phyloP scores from a whole-genome alignment of 2,113 vertebrate genomes.

The Acanthisitta chloris region DNA sequence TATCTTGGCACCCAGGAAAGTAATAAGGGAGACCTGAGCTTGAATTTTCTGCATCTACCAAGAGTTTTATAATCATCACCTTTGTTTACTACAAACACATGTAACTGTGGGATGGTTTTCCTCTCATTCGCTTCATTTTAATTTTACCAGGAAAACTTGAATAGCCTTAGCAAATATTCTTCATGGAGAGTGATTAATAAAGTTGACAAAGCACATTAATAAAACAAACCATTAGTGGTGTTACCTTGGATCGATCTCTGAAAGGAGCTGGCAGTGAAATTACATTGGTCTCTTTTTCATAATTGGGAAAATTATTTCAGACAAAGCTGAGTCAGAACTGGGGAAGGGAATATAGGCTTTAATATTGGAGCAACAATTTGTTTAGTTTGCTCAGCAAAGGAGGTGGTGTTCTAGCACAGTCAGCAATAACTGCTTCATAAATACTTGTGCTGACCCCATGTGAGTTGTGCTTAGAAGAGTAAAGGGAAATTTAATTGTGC shows the following conservation, averaged over 20 bases:
- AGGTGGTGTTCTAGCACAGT: neutral
- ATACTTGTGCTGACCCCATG: neutral
- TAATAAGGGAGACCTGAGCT: neutral
- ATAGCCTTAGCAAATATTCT: neutral
- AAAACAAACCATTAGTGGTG: neutral
- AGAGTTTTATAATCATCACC: neutral
- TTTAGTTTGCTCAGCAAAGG: constrained; percentile 25
- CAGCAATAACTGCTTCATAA: neutral
- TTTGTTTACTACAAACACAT: neutral
- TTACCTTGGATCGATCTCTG: neutral
- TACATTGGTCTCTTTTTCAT: neutral
- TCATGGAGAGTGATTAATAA: neutral
- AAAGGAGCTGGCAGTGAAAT: neutral
- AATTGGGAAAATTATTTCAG: neutral
- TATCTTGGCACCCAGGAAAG: neutral
- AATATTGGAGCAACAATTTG: neutral
- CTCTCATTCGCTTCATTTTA: neutral
- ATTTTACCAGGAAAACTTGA: neutral
- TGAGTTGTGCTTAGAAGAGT: neutral
- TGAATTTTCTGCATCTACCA: neutral
- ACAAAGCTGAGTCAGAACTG: neutral
- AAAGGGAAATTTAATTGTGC: neutral
- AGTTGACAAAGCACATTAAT: constrained; percentile 1
- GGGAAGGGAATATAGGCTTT: neutral
- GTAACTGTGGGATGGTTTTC: neutral